Conservation (phyloP, 2,113 vertebrate genomes). For the Tringa solitaria region DNA sequence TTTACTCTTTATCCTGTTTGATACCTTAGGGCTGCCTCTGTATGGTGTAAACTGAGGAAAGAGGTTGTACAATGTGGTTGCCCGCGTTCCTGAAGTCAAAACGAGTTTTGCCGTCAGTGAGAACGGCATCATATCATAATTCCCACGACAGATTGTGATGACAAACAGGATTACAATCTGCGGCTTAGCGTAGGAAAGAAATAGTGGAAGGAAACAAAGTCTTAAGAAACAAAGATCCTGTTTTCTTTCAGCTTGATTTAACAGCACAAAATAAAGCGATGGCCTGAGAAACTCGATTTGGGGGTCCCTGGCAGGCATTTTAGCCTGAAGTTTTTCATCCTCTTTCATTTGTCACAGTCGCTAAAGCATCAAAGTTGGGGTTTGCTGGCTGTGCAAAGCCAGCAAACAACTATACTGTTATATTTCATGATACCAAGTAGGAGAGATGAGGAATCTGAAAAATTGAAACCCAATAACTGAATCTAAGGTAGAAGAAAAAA, state of each 20-base stretch:
- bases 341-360: not conserved
- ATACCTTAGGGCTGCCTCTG: not conserved
- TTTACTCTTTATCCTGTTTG: not conserved
- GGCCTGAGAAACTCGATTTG: not conserved
- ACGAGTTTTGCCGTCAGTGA: not conserved
- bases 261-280: not conserved
- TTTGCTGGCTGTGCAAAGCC: not conserved
- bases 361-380: not conserved
- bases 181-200: not conserved
- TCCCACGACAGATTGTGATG: conserved; percentile 15
- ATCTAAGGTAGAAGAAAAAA: not conserved
- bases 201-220: conserved; percentile 42
- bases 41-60: conserved; percentile 42
- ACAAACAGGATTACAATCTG: conserved; percentile 45
- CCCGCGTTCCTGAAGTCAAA: not conserved
- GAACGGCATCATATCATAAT: conserved; percentile 3
- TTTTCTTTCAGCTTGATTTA: not conserved
- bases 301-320: not conserved
- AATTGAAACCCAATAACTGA: not conserved
- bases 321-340: not conserved
- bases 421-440: not conserved
- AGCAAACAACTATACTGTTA: not conserved
- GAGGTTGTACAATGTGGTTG: not conserved
- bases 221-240: conserved; percentile 30
- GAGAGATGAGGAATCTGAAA: not conserved